These are phyloP conservation scores for Leptinotarsa defecta DNA, from an alignment of 1,140 invertebrate species.

Conservation along the genomic window DNA sequence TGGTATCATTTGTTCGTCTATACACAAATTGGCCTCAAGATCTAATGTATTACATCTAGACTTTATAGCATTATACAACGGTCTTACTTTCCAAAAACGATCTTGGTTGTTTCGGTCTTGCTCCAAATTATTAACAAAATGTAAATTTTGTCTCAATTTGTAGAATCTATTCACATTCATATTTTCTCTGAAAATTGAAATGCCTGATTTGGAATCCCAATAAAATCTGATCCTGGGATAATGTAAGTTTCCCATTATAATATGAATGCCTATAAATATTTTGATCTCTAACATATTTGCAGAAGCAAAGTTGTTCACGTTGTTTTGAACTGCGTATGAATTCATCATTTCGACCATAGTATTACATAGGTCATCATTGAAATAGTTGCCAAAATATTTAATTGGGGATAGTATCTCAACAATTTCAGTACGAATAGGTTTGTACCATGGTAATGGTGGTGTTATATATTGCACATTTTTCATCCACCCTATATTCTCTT, in stretches of 20 bases:
- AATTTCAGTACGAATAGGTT: neutral
- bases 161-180: neutral
- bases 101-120: neutral
- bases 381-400: neutral
- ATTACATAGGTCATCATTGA: neutral
- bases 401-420: neutral
- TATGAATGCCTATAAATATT: neutral
- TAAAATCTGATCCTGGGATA: neutral
- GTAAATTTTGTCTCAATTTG: neutral
- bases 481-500: neutral
- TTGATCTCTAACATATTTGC: neutral
- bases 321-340: neutral
- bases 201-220: neutral
- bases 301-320: neutral
- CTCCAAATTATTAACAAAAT: neutral
- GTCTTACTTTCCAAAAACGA: neutral
- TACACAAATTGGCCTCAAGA: neutral
- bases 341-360: neutral
- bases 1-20: slow-evolving; percentile 23
- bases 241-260: neutral
- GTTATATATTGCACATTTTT: neutral
- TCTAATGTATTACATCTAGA: neutral
- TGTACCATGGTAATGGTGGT: neutral
- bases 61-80: neutral
- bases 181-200: neutral